These are phyloP conservation scores for Pelobates cultripes DNA, from an alignment of 2,797 vertebrate species.

Conservation along the genomic window DNA sequence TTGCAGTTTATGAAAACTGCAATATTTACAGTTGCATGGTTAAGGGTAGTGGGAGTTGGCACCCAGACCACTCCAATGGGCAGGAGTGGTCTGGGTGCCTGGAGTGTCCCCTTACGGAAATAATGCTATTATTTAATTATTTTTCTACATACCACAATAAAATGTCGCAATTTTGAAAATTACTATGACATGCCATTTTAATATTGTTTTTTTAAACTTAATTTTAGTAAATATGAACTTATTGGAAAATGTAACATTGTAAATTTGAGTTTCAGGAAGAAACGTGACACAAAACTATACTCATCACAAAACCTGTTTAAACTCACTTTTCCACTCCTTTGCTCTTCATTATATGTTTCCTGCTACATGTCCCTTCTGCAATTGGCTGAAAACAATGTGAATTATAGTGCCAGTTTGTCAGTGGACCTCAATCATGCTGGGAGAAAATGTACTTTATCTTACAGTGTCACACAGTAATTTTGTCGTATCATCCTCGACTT, in stretches of 20 bases:
- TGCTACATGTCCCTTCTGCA: conserved; percentile 38
- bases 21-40: too few relatives aligned
- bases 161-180: too few relatives aligned
- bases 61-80: too few relatives aligned
- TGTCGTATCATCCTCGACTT: conserved; percentile 54
- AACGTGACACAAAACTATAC: neutral
- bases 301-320: neutral
- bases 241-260: neutral
- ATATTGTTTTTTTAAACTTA: too few relatives aligned
- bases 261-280: neutral
- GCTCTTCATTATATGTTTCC: conserved; percentile 45
- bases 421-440: conserved; percentile 52
- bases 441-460: conserved; percentile 55
- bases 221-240: too few relatives aligned
- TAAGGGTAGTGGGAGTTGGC: too few relatives aligned
- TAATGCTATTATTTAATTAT: too few relatives aligned
- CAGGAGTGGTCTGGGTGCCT: too few relatives aligned
- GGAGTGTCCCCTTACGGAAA: too few relatives aligned
- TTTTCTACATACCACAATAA: too few relatives aligned
- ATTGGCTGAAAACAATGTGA: conserved; percentile 50
- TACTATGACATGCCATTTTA: too few relatives aligned
- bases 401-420: conserved; percentile 54
- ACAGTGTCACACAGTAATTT: conserved; percentile 54
- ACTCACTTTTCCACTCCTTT: conserved; percentile 25
- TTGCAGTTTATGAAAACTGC: too few relatives aligned